These are phyloP conservation scores for Amphipoea lucens DNA, from an alignment of 2,888 invertebrate genomes.

Conservation along the genomic window DNA sequence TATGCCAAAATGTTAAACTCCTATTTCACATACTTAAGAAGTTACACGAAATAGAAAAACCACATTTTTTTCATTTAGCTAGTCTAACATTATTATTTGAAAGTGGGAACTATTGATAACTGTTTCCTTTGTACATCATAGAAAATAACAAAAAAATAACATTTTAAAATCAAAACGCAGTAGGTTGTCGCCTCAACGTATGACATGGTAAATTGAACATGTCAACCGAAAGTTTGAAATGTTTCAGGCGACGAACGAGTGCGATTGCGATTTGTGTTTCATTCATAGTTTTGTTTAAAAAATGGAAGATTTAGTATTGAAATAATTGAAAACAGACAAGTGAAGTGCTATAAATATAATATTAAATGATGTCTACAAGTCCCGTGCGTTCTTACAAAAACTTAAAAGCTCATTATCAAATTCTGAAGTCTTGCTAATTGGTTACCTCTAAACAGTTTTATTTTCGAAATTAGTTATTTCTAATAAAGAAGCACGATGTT, in stretches of 20 bases:
- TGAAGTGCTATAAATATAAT: background rate
- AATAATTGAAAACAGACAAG: background rate
- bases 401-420: background rate
- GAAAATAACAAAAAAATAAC: too few relatives aligned
- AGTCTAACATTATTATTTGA: too few relatives aligned
- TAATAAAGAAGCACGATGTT: too few relatives aligned
- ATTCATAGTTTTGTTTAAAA: background rate
- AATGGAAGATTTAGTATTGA: background rate
- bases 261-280: background rate
- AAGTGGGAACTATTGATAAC: too few relatives aligned
- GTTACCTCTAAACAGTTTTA: background rate
- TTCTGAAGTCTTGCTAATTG: background rate
- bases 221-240: background rate
- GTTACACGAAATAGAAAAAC: too few relatives aligned
- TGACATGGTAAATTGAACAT: conserved; percentile 8
- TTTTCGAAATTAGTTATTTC: too few relatives aligned
- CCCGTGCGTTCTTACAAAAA: background rate
- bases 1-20: too few relatives aligned
- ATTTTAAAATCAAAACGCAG: too few relatives aligned
- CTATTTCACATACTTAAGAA: too few relatives aligned
- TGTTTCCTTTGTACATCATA: too few relatives aligned
- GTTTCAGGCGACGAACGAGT: background rate
- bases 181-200: too few relatives aligned
- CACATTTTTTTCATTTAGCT: too few relatives aligned
- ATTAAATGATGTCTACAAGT: background rate